These are phyloP conservation scores for Zaprionus lachaisei DNA, from an alignment of 1,140 invertebrate species.

Conservation along the genomic window DNA sequence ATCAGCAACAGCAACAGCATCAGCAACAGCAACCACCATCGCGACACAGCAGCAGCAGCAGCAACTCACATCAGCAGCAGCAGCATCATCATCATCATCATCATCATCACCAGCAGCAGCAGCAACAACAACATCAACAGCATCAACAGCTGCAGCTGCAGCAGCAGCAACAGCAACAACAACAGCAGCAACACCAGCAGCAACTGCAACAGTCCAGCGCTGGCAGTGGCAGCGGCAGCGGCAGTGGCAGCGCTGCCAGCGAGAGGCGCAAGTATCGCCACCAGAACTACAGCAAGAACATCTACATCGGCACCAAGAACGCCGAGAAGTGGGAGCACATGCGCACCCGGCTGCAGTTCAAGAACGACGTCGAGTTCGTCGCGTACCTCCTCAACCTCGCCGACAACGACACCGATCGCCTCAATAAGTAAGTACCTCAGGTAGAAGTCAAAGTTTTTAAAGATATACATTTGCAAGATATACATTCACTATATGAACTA, in stretches of 20 bases:
- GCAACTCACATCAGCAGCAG: conserved; percentile 32
- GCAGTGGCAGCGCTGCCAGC: conserved; percentile 64
- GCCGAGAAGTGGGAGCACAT: conserved; percentile 85
- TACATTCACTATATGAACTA: no score
- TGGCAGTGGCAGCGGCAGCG: conserved; percentile 39
- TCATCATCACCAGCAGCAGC: conserved; percentile 20
- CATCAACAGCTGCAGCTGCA: conserved; percentile 34
- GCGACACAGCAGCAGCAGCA: conserved; percentile 25
- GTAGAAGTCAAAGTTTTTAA: background rate
- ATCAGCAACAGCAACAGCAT: conserved; percentile 13
- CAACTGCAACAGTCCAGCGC: conserved; percentile 37
- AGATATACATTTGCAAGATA: no score
- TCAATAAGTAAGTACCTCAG: conserved; percentile 80
- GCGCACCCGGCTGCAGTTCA: conserved; percentile 80
- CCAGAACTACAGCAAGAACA: conserved; percentile 84
- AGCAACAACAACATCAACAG: conserved; percentile 24
- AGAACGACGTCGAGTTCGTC: conserved; percentile 85
- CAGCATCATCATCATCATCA: conserved; percentile 32
- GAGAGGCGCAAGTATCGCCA: conserved; percentile 80
- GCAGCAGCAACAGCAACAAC: conserved; percentile 37
- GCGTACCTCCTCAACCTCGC: conserved; percentile 85
- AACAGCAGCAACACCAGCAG: conserved; percentile 35
- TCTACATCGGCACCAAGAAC: conserved; percentile 85
- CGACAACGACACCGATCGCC: conserved; percentile 83
- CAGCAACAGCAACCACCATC: conserved; percentile 4